phyloP scores from a whole-genome alignment of 2,888 invertebrate species.

The Tetheella fluctuosa region DNA sequence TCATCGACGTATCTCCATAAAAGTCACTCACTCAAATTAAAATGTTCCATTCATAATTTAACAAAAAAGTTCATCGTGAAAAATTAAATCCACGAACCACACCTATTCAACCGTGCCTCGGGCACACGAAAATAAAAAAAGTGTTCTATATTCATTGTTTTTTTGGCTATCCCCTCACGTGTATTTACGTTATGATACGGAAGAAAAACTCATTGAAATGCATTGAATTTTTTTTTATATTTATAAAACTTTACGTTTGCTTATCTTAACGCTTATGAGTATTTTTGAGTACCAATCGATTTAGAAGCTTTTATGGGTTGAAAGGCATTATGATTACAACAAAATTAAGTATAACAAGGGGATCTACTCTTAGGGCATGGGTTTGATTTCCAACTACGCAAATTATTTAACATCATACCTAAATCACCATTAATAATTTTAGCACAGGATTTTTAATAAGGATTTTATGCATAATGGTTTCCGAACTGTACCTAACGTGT shows the following conservation, averaged over 20 bases:
- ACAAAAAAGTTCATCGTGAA: background rate
- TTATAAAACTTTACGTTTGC: background rate
- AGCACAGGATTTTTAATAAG: no score
- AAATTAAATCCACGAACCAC: conserved; percentile 1
- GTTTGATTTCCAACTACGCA: no score
- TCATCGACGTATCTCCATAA: background rate
- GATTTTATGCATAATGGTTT: no score
- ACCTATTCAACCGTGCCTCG: background rate
- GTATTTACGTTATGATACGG: conserved; percentile 45
- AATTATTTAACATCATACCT: no score
- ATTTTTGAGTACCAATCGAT: background rate
- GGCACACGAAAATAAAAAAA: conserved; percentile 23
- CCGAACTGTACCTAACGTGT: no score
- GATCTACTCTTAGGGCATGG: no score
- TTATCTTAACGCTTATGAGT: background rate
- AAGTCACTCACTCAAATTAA: background rate
- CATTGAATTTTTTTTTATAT: conserved; percentile 39
- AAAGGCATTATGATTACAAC: no score
- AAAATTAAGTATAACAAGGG: no score
- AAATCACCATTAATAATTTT: no score
- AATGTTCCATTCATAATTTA: background rate
- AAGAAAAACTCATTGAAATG: conserved; percentile 50
- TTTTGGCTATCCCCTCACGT: conserved; percentile 39
- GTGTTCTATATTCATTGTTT: conserved; percentile 55
- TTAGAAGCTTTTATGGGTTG: background rate